A percentile compares a stretch with the other conserved stretches of the same genome.
phyloP scores from a whole-genome alignment of 1,140 invertebrate species.

The Acyrthosiphon pisum region DNA sequence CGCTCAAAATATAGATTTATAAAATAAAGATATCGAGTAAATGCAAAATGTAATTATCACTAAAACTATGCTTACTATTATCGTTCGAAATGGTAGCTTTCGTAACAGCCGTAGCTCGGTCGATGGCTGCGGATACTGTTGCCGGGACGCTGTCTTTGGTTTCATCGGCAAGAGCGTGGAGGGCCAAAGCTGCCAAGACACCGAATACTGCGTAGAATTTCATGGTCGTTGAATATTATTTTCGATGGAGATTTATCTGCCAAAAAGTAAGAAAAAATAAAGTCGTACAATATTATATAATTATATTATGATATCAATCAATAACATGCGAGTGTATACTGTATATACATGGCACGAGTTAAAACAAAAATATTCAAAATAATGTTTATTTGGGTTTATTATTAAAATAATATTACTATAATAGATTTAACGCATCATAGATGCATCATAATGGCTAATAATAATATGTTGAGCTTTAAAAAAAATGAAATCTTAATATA shows the following conservation, averaged over 20 bases:
- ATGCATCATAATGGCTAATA: not conserved
- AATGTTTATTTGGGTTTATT: not conserved
- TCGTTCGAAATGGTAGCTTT: not conserved
- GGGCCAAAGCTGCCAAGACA: conserved; percentile 35
- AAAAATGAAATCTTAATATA: not conserved
- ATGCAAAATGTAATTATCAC: not conserved
- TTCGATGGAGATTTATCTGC: not conserved
- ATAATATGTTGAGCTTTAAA: not conserved
- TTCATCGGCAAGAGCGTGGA: conserved; percentile 28
- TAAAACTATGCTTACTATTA: not conserved
- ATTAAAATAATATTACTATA: too few relatives aligned
- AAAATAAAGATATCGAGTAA: not conserved
- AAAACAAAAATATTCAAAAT: not conserved
- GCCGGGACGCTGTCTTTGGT: not conserved
- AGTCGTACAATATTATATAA: not conserved
- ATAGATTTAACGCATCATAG: not conserved
- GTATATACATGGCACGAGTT: too few relatives aligned
- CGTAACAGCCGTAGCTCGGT: not conserved
- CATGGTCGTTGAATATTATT: not conserved
- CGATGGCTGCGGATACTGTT: not conserved
- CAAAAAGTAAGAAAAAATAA: not conserved
- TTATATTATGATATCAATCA: not conserved
- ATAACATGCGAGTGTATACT: too few relatives aligned
- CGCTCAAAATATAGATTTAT: too few relatives aligned
- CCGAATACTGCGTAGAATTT: conserved; percentile 18